Conservation (phyloP, 2,797 vertebrate genomes). For the Sternotherus odoratus region DNA sequence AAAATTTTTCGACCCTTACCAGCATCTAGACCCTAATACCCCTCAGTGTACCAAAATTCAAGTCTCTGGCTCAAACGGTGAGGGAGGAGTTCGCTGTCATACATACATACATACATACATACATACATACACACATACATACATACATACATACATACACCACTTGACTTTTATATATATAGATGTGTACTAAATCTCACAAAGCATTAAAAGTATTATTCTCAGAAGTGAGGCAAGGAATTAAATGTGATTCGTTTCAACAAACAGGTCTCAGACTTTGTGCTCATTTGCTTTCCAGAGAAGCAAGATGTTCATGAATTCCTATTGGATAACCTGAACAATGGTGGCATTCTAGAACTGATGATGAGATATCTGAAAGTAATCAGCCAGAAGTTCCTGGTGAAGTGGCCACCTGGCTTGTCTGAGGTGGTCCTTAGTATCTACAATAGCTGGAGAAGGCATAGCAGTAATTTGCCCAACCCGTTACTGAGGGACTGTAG, state of each 20-base stretch:
- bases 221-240: not conserved
- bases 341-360: conserved; percentile 94
- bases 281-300: conserved; percentile 80
- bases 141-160: no score
- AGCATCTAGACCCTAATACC: no score
- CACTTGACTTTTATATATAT: no score
- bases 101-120: no score
- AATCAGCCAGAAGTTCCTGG: conserved; percentile 90
- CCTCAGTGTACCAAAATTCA: no score
- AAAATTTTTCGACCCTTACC: no score
- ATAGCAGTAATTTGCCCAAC: conserved; percentile 94
- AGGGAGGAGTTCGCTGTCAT: no score
- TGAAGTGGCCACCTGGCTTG: conserved; percentile 92
- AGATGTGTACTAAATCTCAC: not conserved
- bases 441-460: conserved; percentile 92
- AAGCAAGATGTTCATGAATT: conserved; percentile 93
- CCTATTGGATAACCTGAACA: conserved; percentile 89
- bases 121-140: no score
- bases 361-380: conserved; percentile 95
- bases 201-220: not conserved
- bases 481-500: conserved; percentile 93
- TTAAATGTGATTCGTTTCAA: accelerated
- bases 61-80: no score
- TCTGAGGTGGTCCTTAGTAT: conserved; percentile 89
- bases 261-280: not conserved